These are phyloP conservation scores for Piaya cayana DNA, from an alignment of 2,113 vertebrate genomes.

Conservation along the genomic window DNA sequence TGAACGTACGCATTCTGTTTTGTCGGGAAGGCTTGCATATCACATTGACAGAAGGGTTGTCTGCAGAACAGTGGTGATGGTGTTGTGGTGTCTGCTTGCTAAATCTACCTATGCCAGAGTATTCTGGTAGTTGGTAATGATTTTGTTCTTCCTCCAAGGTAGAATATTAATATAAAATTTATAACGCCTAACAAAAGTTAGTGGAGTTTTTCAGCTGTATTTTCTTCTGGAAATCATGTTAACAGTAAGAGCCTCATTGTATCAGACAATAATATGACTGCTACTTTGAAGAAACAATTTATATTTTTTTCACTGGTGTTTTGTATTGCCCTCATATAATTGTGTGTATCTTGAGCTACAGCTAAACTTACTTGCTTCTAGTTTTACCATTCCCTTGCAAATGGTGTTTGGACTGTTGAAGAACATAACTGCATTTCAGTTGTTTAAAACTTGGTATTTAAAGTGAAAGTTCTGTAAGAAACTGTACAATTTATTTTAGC, in stretches of 20 bases:
- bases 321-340: not conserved
- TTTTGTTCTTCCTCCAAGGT: not conserved
- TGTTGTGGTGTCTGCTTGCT: not conserved
- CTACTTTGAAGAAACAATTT: not conserved
- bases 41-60: fast-evolving
- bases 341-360: not conserved
- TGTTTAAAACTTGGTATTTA: not conserved
- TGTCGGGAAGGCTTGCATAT: fast-evolving
- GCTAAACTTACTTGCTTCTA: not conserved
- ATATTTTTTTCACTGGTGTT: fast-evolving
- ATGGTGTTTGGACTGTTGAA: not conserved
- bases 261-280: fast-evolving
- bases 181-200: fast-evolving
- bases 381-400: not conserved
- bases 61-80: not conserved
- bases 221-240: not conserved
- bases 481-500: not conserved
- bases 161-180: not conserved
- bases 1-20: fast-evolving
- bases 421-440: not conserved
- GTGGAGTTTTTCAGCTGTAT: not conserved
- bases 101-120: not conserved
- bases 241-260: fast-evolving
- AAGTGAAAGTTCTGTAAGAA: not conserved
- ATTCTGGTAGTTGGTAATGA: fast-evolving